Conservation (phyloP, 2,797 vertebrate genomes). For the Distichodus sexfasciatus region DNA sequence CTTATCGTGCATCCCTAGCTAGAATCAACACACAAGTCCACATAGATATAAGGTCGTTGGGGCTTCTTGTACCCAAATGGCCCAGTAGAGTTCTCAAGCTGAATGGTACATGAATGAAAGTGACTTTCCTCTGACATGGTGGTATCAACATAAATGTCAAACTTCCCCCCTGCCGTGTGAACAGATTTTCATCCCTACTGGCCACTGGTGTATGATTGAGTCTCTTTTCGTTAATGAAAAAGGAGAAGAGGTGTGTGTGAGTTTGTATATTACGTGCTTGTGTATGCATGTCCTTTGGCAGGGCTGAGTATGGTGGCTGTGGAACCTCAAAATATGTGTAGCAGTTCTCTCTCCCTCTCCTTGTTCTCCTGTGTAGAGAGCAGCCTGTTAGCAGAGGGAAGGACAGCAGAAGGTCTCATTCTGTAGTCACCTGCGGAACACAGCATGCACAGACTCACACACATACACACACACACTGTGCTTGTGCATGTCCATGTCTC, state of each 20-base stretch:
- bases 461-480: background rate
- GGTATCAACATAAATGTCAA: slow-evolving; percentile 52
- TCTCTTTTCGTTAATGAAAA: slow-evolving; percentile 57
- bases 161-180: slow-evolving; percentile 40
- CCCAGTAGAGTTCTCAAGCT: too few relatives aligned
- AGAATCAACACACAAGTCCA: too few relatives aligned
- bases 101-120: slow-evolving; percentile 52
- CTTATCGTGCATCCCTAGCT: too few relatives aligned
- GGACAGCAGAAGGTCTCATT: slow-evolving; percentile 5
- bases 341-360: slow-evolving; percentile 52
- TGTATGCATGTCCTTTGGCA: background rate
- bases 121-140: slow-evolving; percentile 51
- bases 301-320: background rate
- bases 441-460: slow-evolving; percentile 3
- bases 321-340: slow-evolving; percentile 60
- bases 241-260: slow-evolving; percentile 13
- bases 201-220: slow-evolving; percentile 47
- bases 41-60: too few relatives aligned
- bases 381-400: background rate
- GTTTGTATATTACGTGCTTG: too few relatives aligned
- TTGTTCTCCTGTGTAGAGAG: slow-evolving; percentile 3
- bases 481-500: background rate
- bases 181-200: slow-evolving; percentile 57
- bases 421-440: background rate
- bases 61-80: too few relatives aligned